A percentile compares a stretch with the other conserved stretches of the same genome.
Conservation (phyloP, 2,113 vertebrate species). For the Otis tarda region DNA sequence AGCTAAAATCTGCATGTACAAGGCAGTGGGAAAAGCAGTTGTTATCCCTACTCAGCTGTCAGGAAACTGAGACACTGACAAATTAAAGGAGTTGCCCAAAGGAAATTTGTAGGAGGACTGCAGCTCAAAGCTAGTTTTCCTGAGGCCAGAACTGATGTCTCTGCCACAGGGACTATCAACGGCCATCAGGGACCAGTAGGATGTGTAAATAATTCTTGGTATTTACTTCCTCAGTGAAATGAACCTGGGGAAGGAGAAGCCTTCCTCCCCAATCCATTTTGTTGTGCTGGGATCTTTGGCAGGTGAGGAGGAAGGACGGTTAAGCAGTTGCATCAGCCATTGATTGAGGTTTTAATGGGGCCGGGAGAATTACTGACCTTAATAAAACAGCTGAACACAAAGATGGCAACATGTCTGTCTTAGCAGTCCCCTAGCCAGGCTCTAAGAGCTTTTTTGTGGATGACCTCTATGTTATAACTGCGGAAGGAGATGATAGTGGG, state of each 20-base stretch:
- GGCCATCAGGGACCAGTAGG: rapidly evolving
- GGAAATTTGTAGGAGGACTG: neutral
- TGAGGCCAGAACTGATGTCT: neutral
- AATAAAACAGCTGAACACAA: neutral
- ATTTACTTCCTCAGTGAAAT: neutral
- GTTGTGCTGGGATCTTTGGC: neutral
- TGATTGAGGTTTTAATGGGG: neutral
- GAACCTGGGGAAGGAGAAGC: neutral
- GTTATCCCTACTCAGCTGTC: neutral
- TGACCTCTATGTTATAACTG: neutral
- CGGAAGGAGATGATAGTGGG: neutral
- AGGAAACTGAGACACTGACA: neutral
- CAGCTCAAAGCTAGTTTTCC: neutral
- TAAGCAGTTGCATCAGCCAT: neutral
- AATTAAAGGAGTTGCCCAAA: neutral
- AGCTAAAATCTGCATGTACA: neutral
- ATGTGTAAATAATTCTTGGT: neutral
- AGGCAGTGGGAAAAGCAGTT: neutral
- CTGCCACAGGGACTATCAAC: neutral
- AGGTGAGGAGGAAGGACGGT: neutral
- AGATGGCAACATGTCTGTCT: neutral
- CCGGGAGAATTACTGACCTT: neutral
- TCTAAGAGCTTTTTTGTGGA: neutral
- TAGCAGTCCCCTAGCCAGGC: rapidly evolving
- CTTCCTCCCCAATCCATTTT: neutral